Base-by-base conservation (phyloP, 2,113 vertebrate genomes). In the Eurystomus gularis region DNA sequence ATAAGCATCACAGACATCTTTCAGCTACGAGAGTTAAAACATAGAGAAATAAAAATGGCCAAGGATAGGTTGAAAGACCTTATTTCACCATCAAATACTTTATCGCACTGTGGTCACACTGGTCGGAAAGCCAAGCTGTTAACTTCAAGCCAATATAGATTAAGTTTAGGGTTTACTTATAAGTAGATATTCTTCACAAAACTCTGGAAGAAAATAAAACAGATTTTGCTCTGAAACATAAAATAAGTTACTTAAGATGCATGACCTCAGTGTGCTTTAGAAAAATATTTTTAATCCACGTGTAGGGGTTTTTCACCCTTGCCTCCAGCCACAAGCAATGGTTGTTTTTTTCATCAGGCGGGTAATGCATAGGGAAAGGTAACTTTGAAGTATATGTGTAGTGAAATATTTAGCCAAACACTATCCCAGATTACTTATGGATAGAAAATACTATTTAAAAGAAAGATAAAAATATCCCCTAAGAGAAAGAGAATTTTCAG, bases 391-490 rank as follows among this genome's bases (percentile, higher is more conserved):
- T 71, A 35, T 55, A 86, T 82, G 7, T 73, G 17, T 16, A 68
- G 46, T 75, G 80, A 94, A 95, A 92, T 90, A 86, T 88, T 90
- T 90, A 90, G 19, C 54, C 80, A 70, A 86, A 35, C 29, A 21
- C 14, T 82, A 21, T 19, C 12, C 20, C 71, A 60, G 16, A 51
- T 60, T 64, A 51, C 19, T 70, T 83, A 46, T 10, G 39, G 48
- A 26, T 55, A 91, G 12, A 84, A 95, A 94, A 86, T 58, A 58
- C 23, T 51, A 19, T 58, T 75, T 83, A 75, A 86, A 93, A 58
- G 64, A 66, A 70, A 62, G 17, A 37, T 49, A 46, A 86, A 76
- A 52, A 91, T 66, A 75, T 62, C 9, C 20, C 60, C 52, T 88
- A 64, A 92, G 40, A 94, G n/a, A 83, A 88, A 57, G 25, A 55